phyloP scores from a whole-genome alignment of 92 coral and sea anemone genomes.

The Desmophyllum pertusum region DNA sequence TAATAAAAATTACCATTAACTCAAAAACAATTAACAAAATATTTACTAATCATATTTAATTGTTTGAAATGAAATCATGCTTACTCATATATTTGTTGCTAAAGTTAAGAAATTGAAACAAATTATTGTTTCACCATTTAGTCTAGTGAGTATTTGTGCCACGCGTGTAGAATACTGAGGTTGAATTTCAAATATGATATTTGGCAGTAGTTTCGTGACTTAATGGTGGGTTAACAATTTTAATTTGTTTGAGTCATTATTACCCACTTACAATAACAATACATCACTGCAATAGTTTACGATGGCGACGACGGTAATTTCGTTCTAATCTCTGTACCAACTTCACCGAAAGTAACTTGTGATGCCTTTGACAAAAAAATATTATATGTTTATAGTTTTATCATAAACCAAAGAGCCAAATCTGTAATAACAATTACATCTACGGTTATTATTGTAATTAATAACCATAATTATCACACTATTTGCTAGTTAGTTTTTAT shows the following conservation, averaged over 20 bases:
- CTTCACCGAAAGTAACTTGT: not conserved
- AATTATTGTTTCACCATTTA: not conserved
- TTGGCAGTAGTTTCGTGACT: not conserved
- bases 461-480: too few species aligned
- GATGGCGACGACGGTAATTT: not conserved
- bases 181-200: not conserved
- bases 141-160: not conserved
- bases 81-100: not conserved
- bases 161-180: too few species aligned
- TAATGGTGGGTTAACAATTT: not conserved
- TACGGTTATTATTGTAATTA: too few species aligned
- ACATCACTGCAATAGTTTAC: not conserved
- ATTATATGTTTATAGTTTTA: too few species aligned
- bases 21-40: not conserved
- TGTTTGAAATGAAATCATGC: not conserved
- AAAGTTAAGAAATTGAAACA: not conserved
- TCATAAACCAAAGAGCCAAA: too few species aligned
- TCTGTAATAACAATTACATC: too few species aligned
- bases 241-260: not conserved
- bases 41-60: not conserved
- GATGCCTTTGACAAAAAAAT: too few species aligned
- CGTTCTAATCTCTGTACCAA: not conserved
- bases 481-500: too few species aligned
- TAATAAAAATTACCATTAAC: not conserved
- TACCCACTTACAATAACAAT: not conserved